These are phyloP conservation scores for Montipora capitata DNA, from an alignment of 92 coral and sea anemone species.

Conservation along the genomic window DNA sequence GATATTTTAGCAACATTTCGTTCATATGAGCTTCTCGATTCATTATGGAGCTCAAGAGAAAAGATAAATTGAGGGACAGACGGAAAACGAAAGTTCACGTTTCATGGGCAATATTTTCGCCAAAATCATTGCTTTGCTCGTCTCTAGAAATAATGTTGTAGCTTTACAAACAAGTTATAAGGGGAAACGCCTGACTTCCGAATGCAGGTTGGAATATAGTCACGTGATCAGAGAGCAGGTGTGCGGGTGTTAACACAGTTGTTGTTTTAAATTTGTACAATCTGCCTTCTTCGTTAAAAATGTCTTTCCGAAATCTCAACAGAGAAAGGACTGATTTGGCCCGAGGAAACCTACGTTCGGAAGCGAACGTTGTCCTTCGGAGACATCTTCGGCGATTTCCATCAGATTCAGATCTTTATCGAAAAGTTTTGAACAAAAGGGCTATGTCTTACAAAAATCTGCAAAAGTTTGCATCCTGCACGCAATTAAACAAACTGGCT, in stretches of 20 bases:
- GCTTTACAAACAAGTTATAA: too few relatives aligned
- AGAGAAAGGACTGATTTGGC: constrained; percentile 13
- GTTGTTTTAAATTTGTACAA: constrained; percentile 5
- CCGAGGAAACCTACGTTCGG: neutral
- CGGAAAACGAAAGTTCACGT: neutral
- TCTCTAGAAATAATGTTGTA: too few relatives aligned
- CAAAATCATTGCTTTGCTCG: too few relatives aligned
- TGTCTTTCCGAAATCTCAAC: constrained; percentile 7
- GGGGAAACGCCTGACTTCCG: too few relatives aligned
- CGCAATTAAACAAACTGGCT: constrained; percentile 52
- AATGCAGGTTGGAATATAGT: neutral
- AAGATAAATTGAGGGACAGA: neutral
- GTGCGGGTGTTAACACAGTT: neutral
- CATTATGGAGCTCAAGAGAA: too few relatives aligned
- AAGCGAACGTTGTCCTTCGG: neutral
- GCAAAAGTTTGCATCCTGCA: constrained; percentile 36
- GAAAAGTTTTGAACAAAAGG: constrained; percentile 36
- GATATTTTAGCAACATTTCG: too few relatives aligned
- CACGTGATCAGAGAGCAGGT: constrained; percentile 54
- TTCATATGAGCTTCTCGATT: too few relatives aligned
- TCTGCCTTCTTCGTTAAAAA: constrained; percentile 18
- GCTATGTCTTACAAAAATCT: constrained; percentile 37
- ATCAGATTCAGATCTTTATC: constrained; percentile 50
- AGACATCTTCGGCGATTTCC: constrained; percentile 32
- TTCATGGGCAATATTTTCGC: too few relatives aligned